A percentile compares a stretch with the other conserved stretches of the same genome.
These are phyloP conservation scores for Parascotia fuliginaria DNA, from an alignment of 2,888 invertebrate species.

Conservation along the genomic window DNA sequence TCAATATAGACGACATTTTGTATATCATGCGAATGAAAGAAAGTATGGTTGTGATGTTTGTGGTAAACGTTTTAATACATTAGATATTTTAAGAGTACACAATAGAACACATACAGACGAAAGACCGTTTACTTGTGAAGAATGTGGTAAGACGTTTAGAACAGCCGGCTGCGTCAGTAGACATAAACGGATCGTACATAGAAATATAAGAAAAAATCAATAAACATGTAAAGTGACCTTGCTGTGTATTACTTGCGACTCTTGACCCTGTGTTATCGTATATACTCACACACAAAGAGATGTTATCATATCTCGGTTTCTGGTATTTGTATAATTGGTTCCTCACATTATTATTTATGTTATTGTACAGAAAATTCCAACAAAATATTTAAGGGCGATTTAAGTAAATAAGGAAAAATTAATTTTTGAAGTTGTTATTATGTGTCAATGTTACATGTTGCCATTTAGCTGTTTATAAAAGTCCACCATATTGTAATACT, in stretches of 20 bases:
- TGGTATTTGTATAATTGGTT: slow-evolving; percentile 4
- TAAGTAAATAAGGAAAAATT: too few relatives aligned
- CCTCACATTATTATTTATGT: background rate
- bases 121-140: slow-evolving; percentile 73
- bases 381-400: too few relatives aligned
- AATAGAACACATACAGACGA: slow-evolving; percentile 80
- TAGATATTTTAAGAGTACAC: slow-evolving; percentile 81
- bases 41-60: slow-evolving; percentile 82
- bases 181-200: slow-evolving; percentile 78
- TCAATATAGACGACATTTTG: slow-evolving; percentile 79
- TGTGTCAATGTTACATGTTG: too few relatives aligned
- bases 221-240: slow-evolving; percentile 42
- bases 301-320: slow-evolving; percentile 21
- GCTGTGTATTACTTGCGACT: slow-evolving; percentile 36
- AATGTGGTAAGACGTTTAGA: slow-evolving; percentile 80
- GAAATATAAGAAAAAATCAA: slow-evolving; percentile 54
- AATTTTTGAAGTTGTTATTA: too few relatives aligned
- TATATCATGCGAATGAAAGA: slow-evolving; percentile 83
- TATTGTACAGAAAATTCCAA: too few relatives aligned
- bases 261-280: slow-evolving; percentile 14
- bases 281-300: slow-evolving; percentile 9
- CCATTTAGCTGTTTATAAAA: too few relatives aligned
- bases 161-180: slow-evolving; percentile 81
- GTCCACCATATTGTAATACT: too few relatives aligned
- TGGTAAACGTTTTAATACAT: slow-evolving; percentile 82